Evolutionary conservation across 2,797 vertebrate species (phyloP).

Genomic region (Calcarius lapponicus): DNA sequence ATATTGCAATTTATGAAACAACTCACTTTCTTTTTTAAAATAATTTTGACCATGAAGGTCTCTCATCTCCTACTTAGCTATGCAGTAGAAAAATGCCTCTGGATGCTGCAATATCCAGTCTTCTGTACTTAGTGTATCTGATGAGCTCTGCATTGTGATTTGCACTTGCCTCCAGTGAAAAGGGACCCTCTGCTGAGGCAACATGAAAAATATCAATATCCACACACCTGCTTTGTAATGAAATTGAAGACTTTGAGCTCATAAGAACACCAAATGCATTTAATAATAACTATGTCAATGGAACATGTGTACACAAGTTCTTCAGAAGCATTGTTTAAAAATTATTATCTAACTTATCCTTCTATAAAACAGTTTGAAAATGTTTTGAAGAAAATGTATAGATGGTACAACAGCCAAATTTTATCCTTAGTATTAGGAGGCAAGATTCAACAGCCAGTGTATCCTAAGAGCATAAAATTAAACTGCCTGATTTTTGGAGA

Average conservation of each 20-base stretch:
- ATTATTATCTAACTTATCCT: neutral
- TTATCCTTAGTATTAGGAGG: neutral
- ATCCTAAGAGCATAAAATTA: neutral
- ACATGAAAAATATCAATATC: neutral
- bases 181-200: neutral
- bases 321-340: neutral
- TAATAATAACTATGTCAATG: neutral
- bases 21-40: fast-evolving
- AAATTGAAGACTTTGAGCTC: neutral
- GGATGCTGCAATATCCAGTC: neutral
- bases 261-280: neutral
- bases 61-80: neutral
- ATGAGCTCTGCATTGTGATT: neutral
- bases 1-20: neutral
- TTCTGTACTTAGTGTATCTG: neutral
- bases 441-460: neutral
- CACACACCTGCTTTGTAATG: neutral
- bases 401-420: neutral
- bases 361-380: neutral
- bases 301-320: neutral
- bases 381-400: neutral
- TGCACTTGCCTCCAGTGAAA: neutral
- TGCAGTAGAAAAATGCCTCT: neutral
- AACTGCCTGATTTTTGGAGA: neutral
- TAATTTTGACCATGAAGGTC: neutral